phyloP scores from a whole-genome alignment of 2,888 invertebrate genomes.

The Himalopsyche kuldschensis region DNA sequence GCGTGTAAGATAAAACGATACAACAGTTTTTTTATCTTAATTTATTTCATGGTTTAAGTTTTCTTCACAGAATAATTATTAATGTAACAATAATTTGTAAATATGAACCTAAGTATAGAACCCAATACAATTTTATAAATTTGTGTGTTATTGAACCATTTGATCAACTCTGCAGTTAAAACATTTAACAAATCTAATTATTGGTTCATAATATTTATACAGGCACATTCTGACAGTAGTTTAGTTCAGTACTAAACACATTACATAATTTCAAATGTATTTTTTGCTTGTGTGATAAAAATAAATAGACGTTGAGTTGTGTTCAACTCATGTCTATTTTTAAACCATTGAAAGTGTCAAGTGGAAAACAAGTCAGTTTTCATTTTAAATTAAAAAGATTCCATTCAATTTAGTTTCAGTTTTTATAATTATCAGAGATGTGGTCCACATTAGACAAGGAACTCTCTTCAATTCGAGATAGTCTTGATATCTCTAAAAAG shows the following conservation, averaged over 20 bases:
- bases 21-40: too few relatives aligned
- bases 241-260: not conserved
- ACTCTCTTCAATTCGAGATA: slow-evolving; percentile 5
- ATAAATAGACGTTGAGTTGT: slow-evolving; percentile 2
- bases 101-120: too few relatives aligned
- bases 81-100: too few relatives aligned
- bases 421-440: slow-evolving; percentile 10
- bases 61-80: too few relatives aligned
- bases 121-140: too few relatives aligned
- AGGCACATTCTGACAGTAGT: not conserved
- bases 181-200: not conserved
- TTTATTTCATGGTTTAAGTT: too few relatives aligned
- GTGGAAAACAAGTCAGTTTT: not conserved
- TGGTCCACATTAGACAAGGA: slow-evolving; percentile 22
- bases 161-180: not conserved
- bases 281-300: slow-evolving; percentile 3
- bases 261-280: slow-evolving; percentile 2
- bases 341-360: not conserved
- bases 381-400: not conserved
- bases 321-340: not conserved
- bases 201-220: not conserved
- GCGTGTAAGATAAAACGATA: too few relatives aligned
- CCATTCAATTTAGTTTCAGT: not conserved
- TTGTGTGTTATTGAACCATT: not conserved
- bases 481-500: slow-evolving; percentile 8